Percentiles rank a stretch among this genome's conserved stretches.
Evolutionary conservation across 2,888 invertebrate species (phyloP).

Genomic region (Lottia scabra): DNA sequence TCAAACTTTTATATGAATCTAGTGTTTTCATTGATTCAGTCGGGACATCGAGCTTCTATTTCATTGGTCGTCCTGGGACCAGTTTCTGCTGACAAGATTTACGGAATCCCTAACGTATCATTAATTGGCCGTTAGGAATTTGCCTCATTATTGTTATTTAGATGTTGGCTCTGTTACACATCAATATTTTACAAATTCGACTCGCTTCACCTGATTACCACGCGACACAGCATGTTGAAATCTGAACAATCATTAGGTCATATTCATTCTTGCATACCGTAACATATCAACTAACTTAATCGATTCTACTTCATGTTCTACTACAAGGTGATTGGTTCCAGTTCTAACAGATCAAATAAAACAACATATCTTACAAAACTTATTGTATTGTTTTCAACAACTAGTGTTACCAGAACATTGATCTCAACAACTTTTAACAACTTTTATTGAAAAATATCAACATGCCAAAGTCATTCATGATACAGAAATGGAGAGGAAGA

Average conservation of each 20-base stretch:
- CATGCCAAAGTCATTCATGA: constrained; percentile 20
- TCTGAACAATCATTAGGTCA: not conserved
- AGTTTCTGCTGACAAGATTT: constrained; percentile 3
- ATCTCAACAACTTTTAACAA: too few relatives aligned
- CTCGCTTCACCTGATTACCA: not conserved
- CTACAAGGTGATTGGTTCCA: too few relatives aligned
- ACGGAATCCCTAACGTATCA: not conserved
- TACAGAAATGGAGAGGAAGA: constrained; percentile 13
- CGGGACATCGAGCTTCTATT: not conserved
- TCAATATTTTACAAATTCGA: not conserved
- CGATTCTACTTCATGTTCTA: too few relatives aligned
- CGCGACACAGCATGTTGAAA: not conserved
- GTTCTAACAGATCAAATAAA: too few relatives aligned
- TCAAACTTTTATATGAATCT: not conserved
- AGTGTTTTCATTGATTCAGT: not conserved
- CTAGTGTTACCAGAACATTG: too few relatives aligned
- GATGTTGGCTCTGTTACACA: not conserved
- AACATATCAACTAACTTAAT: too few relatives aligned
- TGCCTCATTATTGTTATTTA: not conserved
- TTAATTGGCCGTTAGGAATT: not conserved
- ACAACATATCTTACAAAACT: too few relatives aligned
- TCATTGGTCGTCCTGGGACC: not conserved
- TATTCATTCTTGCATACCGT: too few relatives aligned
- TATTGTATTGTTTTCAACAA: too few relatives aligned
- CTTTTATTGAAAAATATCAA: not conserved